Conservation (phyloP, 1,140 invertebrate species). For the Zaprionus inermis region DNA sequence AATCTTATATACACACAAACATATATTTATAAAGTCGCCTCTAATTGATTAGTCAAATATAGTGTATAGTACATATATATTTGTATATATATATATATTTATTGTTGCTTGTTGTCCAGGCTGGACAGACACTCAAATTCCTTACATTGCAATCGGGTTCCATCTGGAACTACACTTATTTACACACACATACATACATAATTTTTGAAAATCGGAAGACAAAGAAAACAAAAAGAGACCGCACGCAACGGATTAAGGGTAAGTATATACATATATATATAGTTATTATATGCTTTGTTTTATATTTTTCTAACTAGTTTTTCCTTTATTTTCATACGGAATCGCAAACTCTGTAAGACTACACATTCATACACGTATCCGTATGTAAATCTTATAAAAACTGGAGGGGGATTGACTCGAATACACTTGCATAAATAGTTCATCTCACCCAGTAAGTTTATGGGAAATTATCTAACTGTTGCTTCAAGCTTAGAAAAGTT, state of each 20-base stretch:
- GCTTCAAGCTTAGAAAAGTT: constrained; percentile 54
- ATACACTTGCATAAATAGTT: constrained; percentile 45
- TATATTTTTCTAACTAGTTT: constrained; percentile 38
- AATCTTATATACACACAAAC: constrained; percentile 63
- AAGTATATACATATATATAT: constrained; percentile 19
- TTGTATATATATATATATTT: constrained; percentile 51
- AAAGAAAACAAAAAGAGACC: constrained; percentile 35
- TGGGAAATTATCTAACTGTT: constrained; percentile 43
- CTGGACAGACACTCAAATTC: constrained; percentile 62
- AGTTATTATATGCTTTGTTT: background rate
- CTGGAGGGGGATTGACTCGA: constrained; percentile 23
- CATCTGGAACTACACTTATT: constrained; percentile 38
- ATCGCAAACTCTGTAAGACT: constrained; percentile 49
- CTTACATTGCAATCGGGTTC: constrained; percentile 68
- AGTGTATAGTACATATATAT: constrained; percentile 32
- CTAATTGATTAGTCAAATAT: constrained; percentile 21
- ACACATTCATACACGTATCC: constrained; percentile 27
- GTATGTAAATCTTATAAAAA: constrained; percentile 62
- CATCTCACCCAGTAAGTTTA: constrained; percentile 47
- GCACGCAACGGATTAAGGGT: constrained; percentile 26
- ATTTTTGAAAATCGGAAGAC: constrained; percentile 67
- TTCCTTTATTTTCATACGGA: background rate
- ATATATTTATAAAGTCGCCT: constrained; percentile 25
- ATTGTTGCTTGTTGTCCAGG: constrained; percentile 47
- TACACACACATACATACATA: constrained; percentile 18